Conservation (phyloP, 2,113 vertebrate genomes). For the Procavia capensis region DNA sequence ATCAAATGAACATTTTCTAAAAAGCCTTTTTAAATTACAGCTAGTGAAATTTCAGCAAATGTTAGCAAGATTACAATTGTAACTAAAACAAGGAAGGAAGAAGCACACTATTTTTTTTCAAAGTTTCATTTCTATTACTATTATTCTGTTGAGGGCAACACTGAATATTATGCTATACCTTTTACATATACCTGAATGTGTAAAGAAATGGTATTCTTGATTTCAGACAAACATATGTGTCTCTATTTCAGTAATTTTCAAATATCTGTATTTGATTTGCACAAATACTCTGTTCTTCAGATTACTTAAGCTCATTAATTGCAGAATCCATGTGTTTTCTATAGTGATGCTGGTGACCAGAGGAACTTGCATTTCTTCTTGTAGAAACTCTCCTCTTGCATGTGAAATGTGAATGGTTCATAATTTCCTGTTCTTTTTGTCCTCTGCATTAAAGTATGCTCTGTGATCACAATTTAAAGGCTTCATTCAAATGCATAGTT, state of each 20-base stretch:
- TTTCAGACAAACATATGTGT: background rate
- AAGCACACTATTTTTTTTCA: background rate
- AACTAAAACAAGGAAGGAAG: background rate
- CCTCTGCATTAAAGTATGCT: constrained; percentile 64
- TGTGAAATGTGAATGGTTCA: constrained; percentile 36
- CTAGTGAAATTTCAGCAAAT: background rate
- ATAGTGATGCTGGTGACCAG: background rate
- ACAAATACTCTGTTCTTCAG: background rate
- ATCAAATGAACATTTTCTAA: constrained; percentile 6
- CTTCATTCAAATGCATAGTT: constrained; percentile 17
- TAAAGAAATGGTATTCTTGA: background rate
- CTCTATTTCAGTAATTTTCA: background rate
- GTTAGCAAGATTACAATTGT: background rate
- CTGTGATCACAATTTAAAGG: constrained; percentile 69
- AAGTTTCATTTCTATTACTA: background rate
- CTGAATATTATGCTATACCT: background rate
- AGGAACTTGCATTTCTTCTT: background rate
- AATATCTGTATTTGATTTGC: background rate
- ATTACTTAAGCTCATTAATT: background rate
- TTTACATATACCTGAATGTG: background rate
- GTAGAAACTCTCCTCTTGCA: background rate
- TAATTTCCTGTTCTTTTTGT: background rate
- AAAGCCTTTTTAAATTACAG: background rate
- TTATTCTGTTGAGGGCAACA: background rate
- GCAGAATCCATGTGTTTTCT: constrained; percentile 19